Base-by-base conservation (phyloP, 2,888 invertebrate species). In the Volucella zonaria region DNA sequence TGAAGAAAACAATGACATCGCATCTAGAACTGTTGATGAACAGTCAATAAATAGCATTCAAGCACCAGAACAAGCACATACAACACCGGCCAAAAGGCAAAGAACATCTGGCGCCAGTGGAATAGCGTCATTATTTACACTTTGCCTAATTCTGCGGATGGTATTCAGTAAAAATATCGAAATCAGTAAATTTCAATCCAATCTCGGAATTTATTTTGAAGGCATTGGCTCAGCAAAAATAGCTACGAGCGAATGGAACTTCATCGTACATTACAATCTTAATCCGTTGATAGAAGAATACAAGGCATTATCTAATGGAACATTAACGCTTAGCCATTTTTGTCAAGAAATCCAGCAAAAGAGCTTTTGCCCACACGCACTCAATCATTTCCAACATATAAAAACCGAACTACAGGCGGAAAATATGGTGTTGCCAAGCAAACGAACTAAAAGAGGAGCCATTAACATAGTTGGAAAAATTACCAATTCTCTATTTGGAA, bases 131-230 rank as follows among this genome's bases (percentile, higher is more conserved):
- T 43, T 45, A 54, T 4, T 70, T 38, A 70, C 52, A 61, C 45
- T 54, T 8, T 31, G 68, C 15, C 15, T 59, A 3, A 31, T 76
- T 8, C 14, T 76, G 9, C 56, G 49, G 49, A 10, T 40, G 18
- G 52, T 67, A 8, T 42, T 68, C 6, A 40, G 18, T 11, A 23
- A 49, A 15, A 43, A 54, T n/a, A 67, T 76, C 12, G 18, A 76
- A 12, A 42, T 76, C 47, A 68, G 15, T 15, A 56, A 56, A 31
- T 75, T 79, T 47, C 15, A 49, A 31, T n/a, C 51, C n/a, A 51
- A 83, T 14, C 66, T 70, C 40, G 79, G 83, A 15, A 38, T 79
- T 10, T 67, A 83, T 58, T 71, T 85, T 45, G 71, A 76, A 71
- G 67, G 66, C 54, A 75, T 85, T 23, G 75, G 79, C 38, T 56